These are phyloP conservation scores for Rhineura floridana DNA, from an alignment of 2,113 vertebrate species.

Conservation along the genomic window DNA sequence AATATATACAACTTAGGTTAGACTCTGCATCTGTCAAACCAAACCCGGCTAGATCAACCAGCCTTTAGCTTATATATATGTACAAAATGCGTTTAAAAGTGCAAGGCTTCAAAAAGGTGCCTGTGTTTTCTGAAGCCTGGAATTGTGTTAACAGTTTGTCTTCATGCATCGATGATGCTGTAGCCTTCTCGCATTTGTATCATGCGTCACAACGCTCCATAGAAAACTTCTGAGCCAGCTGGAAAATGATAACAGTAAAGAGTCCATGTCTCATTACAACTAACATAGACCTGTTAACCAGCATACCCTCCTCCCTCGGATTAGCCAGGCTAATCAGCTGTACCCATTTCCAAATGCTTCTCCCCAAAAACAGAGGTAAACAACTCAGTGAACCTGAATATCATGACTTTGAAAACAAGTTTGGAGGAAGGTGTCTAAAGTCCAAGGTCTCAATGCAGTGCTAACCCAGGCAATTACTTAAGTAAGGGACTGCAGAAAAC, in stretches of 20 bases:
- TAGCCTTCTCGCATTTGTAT: slow-evolving; percentile 34
- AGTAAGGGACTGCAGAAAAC: neutral
- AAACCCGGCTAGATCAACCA: slow-evolving; percentile 53
- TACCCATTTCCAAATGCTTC: slow-evolving; percentile 27
- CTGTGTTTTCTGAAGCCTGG: slow-evolving; percentile 68
- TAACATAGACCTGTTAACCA: neutral
- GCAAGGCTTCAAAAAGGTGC: slow-evolving; percentile 72
- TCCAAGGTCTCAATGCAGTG: neutral
- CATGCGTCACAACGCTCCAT: neutral
- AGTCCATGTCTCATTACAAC: neutral
- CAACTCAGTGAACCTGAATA: slow-evolving; percentile 53
- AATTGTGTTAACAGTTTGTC: slow-evolving; percentile 50
- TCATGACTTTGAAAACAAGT: neutral
- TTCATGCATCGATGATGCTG: neutral
- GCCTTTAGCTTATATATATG: slow-evolving; percentile 64
- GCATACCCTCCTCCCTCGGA: neutral
- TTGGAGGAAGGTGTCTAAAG: slow-evolving; percentile 1
- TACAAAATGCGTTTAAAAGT: slow-evolving; percentile 69
- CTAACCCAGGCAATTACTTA: neutral
- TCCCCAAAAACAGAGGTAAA: slow-evolving; percentile 48
- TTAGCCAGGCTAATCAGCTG: neutral
- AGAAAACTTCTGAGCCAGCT: neutral
- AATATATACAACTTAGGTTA: slow-evolving; percentile 62
- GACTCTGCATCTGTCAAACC: slow-evolving; percentile 54
- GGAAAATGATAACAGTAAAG: neutral